Evolutionary conservation across 2,113 vertebrate genomes (phyloP).

Genomic region (Fregetta grallaria): DNA sequence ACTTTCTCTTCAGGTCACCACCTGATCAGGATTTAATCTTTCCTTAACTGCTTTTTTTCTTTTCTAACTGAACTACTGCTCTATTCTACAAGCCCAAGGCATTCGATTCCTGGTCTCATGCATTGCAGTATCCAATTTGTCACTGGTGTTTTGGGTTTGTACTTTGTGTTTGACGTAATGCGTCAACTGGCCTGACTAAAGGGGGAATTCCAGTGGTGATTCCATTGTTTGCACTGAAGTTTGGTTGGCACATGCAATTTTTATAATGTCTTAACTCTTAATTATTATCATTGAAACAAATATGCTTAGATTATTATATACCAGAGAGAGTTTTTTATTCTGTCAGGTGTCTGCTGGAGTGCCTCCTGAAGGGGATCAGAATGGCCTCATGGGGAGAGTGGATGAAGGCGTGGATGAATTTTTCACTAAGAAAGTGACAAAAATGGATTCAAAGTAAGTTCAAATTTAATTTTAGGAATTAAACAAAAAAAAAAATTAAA

Average conservation of each 20-base stretch:
- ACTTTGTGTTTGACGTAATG: neutral
- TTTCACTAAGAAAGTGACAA: constrained; percentile 95
- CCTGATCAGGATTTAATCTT: neutral
- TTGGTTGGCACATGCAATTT: neutral
- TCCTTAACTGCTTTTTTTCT: neutral
- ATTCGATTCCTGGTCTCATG: neutral
- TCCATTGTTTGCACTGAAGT: neutral
- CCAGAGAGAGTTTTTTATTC: constrained; percentile 15
- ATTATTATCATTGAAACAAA: neutral
- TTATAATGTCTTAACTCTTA: neutral
- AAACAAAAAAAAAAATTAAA: neutral
- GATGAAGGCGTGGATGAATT: constrained; percentile 98
- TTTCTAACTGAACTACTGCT: neutral
- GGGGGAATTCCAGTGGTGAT: neutral
- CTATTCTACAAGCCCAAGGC: neutral
- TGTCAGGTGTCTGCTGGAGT: constrained; percentile 78
- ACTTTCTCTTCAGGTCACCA: neutral
- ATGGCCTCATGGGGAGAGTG: constrained; percentile 93
- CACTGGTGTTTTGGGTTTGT: neutral
- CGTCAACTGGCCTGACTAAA: neutral
- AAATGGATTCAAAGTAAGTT: constrained; percentile 86
- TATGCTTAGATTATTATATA: neutral
- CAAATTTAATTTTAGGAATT: neutral
- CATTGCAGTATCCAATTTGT: neutral
- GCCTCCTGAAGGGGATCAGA: constrained; percentile 90